These are phyloP conservation scores for Prenolepis imparis DNA, from an alignment of 2,888 invertebrate species.

Conservation along the genomic window DNA sequence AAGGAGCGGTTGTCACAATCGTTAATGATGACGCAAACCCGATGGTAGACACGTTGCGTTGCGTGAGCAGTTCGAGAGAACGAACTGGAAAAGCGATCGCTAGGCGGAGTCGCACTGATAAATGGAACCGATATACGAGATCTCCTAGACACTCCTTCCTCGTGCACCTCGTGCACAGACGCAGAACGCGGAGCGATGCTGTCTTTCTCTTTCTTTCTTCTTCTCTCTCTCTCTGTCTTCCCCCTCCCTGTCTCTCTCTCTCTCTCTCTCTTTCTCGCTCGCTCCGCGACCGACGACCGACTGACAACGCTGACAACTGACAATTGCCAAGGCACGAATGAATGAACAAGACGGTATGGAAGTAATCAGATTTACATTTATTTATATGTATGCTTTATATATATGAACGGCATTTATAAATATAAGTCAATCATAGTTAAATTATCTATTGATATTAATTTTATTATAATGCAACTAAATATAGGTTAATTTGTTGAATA, in stretches of 20 bases:
- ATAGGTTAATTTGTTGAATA: background rate
- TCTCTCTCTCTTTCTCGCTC: background rate
- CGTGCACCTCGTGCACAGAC: background rate
- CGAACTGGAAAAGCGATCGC: background rate
- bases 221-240: no score
- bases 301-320: constrained; percentile 18
- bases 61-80: background rate
- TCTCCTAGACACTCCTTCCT: background rate
- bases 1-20: constrained; percentile 7
- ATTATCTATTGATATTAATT: background rate
- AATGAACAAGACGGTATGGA: background rate
- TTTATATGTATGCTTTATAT: background rate
- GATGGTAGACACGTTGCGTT: background rate
- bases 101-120: constrained; percentile 22
- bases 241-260: no score
- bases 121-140: background rate
- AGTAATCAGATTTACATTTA: background rate
- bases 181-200: background rate
- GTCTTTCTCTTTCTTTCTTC: background rate
- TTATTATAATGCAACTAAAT: background rate
- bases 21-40: constrained; percentile 25
- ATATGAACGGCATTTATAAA: background rate
- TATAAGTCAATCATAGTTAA: background rate
- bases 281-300: background rate
- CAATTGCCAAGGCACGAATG: background rate